Base-by-base conservation (phyloP, 2,797 vertebrate genomes). In the Eleutherodactylus coqui region DNA sequence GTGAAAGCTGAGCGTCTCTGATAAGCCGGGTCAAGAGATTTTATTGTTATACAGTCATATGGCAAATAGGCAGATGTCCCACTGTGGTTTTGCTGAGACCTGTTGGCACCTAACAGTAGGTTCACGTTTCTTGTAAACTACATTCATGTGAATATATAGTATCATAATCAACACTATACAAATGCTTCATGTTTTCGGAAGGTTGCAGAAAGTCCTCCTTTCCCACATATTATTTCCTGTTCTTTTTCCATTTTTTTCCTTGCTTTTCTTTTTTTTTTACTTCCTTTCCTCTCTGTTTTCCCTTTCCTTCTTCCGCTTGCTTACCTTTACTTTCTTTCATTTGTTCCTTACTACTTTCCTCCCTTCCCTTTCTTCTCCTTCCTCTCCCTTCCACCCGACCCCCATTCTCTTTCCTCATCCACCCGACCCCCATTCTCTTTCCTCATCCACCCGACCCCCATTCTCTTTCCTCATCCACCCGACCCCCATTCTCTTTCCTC, bases 321-420 rank as follows among this genome's bases (percentile, higher is more conserved):
- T 5, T 7, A 6, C 9, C 16, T 13, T 19, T 14, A 5, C 19
- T 5, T 1, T 5, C 8, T 32, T 17, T 16, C 14, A 4, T 64
- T 32, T 14, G 5, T 32, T 6, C 29, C 29, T 64, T 64, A 14
- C 14, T 32, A 16, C 13, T 32, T 13, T 34, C 9, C 14, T 27
- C 17, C 4, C 29, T 7, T 64, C 5, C 27, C 1, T 14, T 13
- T 62, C 27, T 16, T 19, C 43, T 32, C 60, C 14, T 14, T 4
- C 5, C 11, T 29, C 1, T 16, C 4, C 5, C 16, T 62, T 29
- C 3, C 0, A 4, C 13, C 58, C 16, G 0, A 1, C 1, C 11
- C 14, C 5, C 5, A 5, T 32, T 62, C 1, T 32, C 14, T 29
- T 1, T 62, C 27, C 27, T 4, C 17, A 21, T 55, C 19, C 51